phyloP scores from a whole-genome alignment of 2,113 vertebrate species.

The Eulemur macaco region DNA sequence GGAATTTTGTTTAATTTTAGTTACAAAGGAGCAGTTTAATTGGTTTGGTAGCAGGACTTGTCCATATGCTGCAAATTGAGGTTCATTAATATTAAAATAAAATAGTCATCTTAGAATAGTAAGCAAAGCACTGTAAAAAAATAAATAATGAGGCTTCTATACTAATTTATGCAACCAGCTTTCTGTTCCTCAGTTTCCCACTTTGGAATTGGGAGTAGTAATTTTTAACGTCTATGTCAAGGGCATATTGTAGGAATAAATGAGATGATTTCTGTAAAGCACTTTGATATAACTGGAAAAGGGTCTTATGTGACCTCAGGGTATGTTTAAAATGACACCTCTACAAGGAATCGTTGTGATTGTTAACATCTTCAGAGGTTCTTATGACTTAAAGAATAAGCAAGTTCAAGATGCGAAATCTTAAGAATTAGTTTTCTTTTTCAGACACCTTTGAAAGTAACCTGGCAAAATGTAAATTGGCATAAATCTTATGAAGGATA shows the following conservation, averaged over 20 bases:
- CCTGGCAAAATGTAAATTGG: background rate
- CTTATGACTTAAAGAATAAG: background rate
- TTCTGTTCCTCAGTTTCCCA: conserved; percentile 40
- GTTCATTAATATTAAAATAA: background rate
- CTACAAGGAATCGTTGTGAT: background rate
- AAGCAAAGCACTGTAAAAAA: background rate
- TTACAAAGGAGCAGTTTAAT: background rate
- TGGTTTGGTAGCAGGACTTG: background rate
- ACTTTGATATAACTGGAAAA: background rate
- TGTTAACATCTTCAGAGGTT: background rate
- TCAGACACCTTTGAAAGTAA: conserved; percentile 16
- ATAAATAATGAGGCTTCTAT: background rate
- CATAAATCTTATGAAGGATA: background rate
- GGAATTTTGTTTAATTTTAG: background rate
- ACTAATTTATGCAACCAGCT: background rate
- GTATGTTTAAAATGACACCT: background rate
- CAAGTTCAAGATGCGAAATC: background rate
- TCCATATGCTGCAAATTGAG: background rate
- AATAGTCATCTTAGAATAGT: background rate
- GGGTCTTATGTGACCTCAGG: background rate
- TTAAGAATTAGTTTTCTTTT: conserved; percentile 43
- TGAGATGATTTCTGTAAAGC: background rate
- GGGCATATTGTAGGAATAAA: background rate
- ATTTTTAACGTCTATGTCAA: background rate
- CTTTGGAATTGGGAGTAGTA: background rate